A percentile compares a stretch with the other conserved stretches of the same genome.
phyloP scores from a whole-genome alignment of 92 coral and sea anemone genomes.

The Epizoanthus illoricatus region DNA sequence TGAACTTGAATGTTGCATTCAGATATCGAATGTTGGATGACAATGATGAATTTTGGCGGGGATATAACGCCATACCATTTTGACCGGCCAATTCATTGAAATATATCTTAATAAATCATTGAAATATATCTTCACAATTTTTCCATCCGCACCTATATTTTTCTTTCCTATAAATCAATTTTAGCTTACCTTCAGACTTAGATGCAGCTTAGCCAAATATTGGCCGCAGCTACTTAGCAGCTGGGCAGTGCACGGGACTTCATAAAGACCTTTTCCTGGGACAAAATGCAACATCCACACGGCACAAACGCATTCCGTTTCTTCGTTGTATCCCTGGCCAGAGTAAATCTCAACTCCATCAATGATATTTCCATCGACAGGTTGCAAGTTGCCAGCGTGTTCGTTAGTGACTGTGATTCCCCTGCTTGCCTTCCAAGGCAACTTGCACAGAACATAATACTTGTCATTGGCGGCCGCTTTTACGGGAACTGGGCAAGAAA shows the following conservation, averaged over 20 bases:
- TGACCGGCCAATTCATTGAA: no score
- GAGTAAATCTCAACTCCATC: slow-evolving; percentile 41
- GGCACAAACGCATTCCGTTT: slow-evolving; percentile 49
- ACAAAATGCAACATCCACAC: slow-evolving; percentile 58
- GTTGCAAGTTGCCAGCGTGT: not conserved
- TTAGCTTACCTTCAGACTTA: slow-evolving; percentile 7
- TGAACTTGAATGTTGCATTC: no score
- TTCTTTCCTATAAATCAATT: not conserved
- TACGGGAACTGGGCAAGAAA: slow-evolving; percentile 55
- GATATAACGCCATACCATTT: no score
- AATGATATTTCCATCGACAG: not conserved
- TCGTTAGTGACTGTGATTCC: not conserved
- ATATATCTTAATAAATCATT: no score
- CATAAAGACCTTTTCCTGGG: slow-evolving; percentile 55
- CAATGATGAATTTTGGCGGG: no score
- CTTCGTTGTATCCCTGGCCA: slow-evolving; percentile 33
- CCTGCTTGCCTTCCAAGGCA: slow-evolving; percentile 26
- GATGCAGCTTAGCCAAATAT: slow-evolving; percentile 20
- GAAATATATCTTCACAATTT: no score
- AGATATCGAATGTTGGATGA: no score
- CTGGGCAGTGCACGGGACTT: slow-evolving; percentile 46
- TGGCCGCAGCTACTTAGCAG: slow-evolving; percentile 23
- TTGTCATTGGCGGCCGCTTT: slow-evolving; percentile 3
- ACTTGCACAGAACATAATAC: slow-evolving; percentile 13
- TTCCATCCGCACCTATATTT: no score